phyloP scores from a whole-genome alignment of 1,140 invertebrate genomes.

The Zaprionus africanus region DNA sequence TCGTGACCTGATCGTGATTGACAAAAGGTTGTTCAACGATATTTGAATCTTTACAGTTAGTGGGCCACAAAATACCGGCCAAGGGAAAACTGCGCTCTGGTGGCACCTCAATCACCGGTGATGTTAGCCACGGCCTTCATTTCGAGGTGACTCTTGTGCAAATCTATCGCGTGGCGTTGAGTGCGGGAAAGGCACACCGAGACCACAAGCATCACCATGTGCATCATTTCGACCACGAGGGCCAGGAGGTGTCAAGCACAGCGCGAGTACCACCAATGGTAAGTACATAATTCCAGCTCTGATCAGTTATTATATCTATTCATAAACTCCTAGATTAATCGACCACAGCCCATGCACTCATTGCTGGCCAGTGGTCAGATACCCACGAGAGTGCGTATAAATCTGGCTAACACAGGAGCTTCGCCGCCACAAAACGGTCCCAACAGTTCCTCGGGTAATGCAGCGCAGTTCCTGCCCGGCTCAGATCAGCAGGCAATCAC shows the following conservation, averaged over 20 bases:
- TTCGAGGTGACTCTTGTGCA: constrained; percentile 92
- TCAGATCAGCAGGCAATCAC: constrained; percentile 58
- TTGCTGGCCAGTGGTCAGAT: constrained; percentile 89
- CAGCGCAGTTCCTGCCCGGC: constrained; percentile 1
- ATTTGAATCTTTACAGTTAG: constrained; percentile 86
- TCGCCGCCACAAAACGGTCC: background rate
- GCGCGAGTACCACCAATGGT: constrained; percentile 86
- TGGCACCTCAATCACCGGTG: constrained; percentile 87
- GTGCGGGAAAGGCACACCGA: constrained; percentile 92
- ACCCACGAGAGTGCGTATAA: constrained; percentile 86
- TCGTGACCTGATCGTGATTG: no score
- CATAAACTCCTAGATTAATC: constrained; percentile 69
- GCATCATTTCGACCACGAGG: constrained; percentile 91
- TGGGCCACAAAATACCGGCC: constrained; percentile 90
- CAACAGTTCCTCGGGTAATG: background rate
- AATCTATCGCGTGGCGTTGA: constrained; percentile 90
- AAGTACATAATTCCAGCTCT: constrained; percentile 42
- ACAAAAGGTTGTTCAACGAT: no score
- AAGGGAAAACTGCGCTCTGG: constrained; percentile 90
- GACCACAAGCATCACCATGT: constrained; percentile 94
- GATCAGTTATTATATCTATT: background rate
- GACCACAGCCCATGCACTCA: constrained; percentile 86
- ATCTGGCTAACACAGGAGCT: constrained; percentile 82
- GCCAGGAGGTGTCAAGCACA: constrained; percentile 86
- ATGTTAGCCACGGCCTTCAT: constrained; percentile 88